Conservation (phyloP, 2,888 invertebrate species). For the Gasteruption jaculator region DNA sequence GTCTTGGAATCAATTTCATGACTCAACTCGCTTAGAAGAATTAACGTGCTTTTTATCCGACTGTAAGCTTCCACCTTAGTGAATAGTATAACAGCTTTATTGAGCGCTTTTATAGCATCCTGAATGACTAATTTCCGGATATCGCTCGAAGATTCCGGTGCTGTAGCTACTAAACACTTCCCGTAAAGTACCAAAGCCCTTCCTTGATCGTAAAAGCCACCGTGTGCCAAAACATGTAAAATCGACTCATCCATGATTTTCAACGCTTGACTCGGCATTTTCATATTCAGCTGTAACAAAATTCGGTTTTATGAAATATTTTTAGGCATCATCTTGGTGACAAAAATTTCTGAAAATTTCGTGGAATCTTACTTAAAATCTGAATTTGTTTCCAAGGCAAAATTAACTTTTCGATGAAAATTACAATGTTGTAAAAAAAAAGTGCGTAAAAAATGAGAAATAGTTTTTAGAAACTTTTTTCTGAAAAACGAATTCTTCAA, state of each 20-base stretch:
- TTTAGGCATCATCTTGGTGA: too few species aligned
- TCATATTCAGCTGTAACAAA: conserved; percentile 62
- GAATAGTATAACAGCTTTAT: conserved; percentile 67
- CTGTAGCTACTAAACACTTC: conserved; percentile 71
- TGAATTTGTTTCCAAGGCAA: too few species aligned
- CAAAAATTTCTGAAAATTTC: too few species aligned
- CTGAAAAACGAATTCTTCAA: background rate
- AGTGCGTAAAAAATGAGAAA: too few species aligned
- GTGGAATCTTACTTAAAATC: too few species aligned
- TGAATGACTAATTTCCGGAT: conserved; percentile 55
- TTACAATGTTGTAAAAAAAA: too few species aligned
- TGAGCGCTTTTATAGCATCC: conserved; percentile 61
- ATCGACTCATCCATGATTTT: conserved; percentile 66
- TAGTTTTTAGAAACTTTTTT: conserved; percentile 1
- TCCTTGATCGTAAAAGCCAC: conserved; percentile 76
- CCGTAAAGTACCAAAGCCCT: conserved; percentile 72
- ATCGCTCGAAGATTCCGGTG: conserved; percentile 51
- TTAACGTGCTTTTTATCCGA: conserved; percentile 69
- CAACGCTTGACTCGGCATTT: conserved; percentile 72
- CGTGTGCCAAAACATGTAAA: conserved; percentile 72
- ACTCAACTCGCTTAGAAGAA: conserved; percentile 63
- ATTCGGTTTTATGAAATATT: too few species aligned
- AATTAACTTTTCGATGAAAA: too few species aligned
- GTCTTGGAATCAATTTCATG: conserved; percentile 67
- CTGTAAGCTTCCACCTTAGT: conserved; percentile 72